Conservation (phyloP, 2,888 invertebrate genomes). For the Dorcus hopei region DNA sequence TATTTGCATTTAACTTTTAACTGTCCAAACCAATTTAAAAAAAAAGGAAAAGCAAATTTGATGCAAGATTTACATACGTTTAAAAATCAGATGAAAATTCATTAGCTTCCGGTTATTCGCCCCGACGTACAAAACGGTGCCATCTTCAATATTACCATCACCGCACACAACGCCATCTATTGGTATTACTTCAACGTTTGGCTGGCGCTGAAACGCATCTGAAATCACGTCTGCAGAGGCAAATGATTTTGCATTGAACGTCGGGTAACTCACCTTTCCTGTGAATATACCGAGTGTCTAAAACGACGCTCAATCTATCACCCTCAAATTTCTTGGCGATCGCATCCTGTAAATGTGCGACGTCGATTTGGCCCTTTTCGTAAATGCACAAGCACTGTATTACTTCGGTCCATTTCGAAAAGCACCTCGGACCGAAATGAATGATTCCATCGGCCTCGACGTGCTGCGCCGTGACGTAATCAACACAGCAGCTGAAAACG, state of each 20-base stretch:
- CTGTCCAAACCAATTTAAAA: too few relatives aligned
- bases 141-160: constrained; percentile 28
- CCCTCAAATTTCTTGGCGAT: constrained; percentile 40
- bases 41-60: background rate
- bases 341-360: constrained; percentile 44
- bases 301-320: constrained; percentile 57
- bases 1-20: too few relatives aligned
- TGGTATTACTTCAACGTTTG: too few relatives aligned
- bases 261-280: constrained; percentile 50
- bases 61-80: constrained; percentile 23
- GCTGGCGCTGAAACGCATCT: too few relatives aligned
- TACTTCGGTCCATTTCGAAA: constrained; percentile 65
- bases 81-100: constrained; percentile 50
- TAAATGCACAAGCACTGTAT: constrained; percentile 76
- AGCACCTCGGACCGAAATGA: constrained; percentile 89
- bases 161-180: too few relatives aligned
- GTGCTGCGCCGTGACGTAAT: constrained; percentile 87
- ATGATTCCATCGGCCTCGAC: constrained; percentile 80
- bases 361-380: constrained; percentile 60
- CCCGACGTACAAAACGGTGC: constrained; percentile 55
- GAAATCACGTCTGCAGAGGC: background rate
- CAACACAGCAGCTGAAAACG: constrained; percentile 77
- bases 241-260: too few relatives aligned
- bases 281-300: constrained; percentile 67
- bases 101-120: constrained; percentile 51